Evolutionary conservation across 1,140 invertebrate genomes (phyloP).

Genomic region (Ectropis grisescens): DNA sequence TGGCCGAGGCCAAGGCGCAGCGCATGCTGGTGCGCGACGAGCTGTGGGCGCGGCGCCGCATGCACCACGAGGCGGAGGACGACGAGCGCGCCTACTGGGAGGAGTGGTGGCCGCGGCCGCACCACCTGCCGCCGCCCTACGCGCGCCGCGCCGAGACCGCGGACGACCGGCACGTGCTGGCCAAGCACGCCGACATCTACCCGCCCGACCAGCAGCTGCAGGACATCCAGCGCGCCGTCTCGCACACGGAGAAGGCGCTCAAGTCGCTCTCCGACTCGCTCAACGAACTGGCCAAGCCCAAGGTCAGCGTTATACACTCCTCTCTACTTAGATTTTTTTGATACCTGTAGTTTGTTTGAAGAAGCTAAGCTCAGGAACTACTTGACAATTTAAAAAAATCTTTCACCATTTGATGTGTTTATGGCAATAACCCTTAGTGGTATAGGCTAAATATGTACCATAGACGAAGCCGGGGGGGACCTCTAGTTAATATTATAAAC

Average conservation of each 20-base stretch:
- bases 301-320: constrained; percentile 16
- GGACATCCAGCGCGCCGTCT: constrained; percentile 93
- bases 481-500: no score
- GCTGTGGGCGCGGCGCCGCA: constrained; percentile 74
- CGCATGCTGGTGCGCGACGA: constrained; percentile 80
- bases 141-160: constrained; percentile 86
- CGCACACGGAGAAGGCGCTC: constrained; percentile 92
- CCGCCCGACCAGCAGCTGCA: constrained; percentile 93
- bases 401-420: no score
- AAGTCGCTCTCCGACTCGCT: constrained; percentile 95
- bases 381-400: constrained; percentile 1
- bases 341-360: not conserved
- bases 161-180: constrained; percentile 95
- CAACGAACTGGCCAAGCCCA: constrained; percentile 70
- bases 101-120: constrained; percentile 78
- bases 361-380: no score
- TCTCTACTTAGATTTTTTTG: not conserved
- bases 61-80: constrained; percentile 72
- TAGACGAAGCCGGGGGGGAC: no score
- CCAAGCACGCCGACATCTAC: constrained; percentile 94
- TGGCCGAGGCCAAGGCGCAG: constrained; percentile 89
- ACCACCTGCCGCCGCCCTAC: constrained; percentile 67
- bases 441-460: no score
- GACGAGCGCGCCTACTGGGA: constrained; percentile 93
- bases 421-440: no score